These are phyloP conservation scores for Drosophila hamatofila DNA, from an alignment of 2,888 invertebrate genomes.

Conservation along the genomic window DNA sequence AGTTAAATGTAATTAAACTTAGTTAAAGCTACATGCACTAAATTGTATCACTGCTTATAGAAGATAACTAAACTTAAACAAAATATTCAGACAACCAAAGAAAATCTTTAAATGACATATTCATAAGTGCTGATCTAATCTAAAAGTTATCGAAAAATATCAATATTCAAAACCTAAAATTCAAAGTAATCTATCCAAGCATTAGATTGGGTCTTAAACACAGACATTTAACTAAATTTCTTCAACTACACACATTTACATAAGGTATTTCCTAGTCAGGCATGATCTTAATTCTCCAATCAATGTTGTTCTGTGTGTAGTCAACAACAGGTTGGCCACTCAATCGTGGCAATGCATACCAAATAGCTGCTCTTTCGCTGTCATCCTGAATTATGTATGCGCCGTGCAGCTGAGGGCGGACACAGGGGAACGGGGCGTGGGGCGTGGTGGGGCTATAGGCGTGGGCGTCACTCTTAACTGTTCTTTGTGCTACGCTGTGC, in stretches of 20 bases:
- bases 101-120: no score
- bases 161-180: neutral
- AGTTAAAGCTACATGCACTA: no score
- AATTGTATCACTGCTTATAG: no score
- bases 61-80: no score
- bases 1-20: no score
- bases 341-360: conserved; percentile 31
- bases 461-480: conserved; percentile 17
- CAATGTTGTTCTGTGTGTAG: conserved; percentile 21
- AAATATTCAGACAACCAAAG: no score
- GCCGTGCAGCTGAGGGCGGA: neutral
- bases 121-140: no score
- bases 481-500: conserved; percentile 18
- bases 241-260: neutral
- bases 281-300: neutral
- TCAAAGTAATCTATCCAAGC: neutral
- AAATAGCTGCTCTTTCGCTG: conserved; percentile 23
- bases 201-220: neutral
- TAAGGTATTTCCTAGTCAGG: neutral
- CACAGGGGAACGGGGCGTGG: neutral
- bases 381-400: conserved; percentile 12
- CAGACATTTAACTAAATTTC: neutral
- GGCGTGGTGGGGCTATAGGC: neutral
- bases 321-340: conserved; percentile 46
- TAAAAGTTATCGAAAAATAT: neutral